Base-by-base conservation (phyloP, 2,888 invertebrate species). In the Philonicus albiceps region DNA sequence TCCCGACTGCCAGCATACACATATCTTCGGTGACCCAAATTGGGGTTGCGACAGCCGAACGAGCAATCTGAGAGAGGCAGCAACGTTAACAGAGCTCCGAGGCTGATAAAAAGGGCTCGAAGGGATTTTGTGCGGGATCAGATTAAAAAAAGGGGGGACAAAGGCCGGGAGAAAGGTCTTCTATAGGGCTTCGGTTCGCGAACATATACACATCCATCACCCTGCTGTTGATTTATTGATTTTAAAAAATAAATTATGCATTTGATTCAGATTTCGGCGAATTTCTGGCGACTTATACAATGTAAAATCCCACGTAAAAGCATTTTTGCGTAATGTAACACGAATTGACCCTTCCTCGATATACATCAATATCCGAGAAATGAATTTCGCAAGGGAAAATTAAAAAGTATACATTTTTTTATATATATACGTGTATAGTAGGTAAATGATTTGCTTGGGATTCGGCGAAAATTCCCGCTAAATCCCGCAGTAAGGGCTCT, bases 201-300 rank as follows among this genome's bases (percentile, higher is more conserved):
- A n/a, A n/a, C 49, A n/a, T n/a, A 53, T 31, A 43, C 64, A 64
- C 64, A 64, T 64, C 64, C 64, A 64, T 64, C 64, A 64, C 27
- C 7, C 22, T 43, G 64, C 27, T 19, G 64, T 11, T 64, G 64
- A 64, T 40, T 76, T 76, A 76, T 76, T 37, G 76, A 76, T 76
- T 76, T 40, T 37, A 4, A 76, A 76, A 76, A 76, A 22, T 64
- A 64, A 76, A 40, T 76, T 37, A 76, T 76, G 76, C 76, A 76
- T 11, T 22, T 76, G 31, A 37, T 76, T 37, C 40, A 40, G 11
- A 76, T 40, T 74, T 31, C 27, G 64, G 22, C 64, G 64, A 64
- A 22, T 64, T 64, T 64, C 64, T 22, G 64, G 64, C 27, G 19
- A 64, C 64, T 49, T 22, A n/a, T n/a, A 64, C 27, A 64, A 27